Conservation (phyloP, 2,888 invertebrate genomes). For the Chloroclysta siterata region DNA sequence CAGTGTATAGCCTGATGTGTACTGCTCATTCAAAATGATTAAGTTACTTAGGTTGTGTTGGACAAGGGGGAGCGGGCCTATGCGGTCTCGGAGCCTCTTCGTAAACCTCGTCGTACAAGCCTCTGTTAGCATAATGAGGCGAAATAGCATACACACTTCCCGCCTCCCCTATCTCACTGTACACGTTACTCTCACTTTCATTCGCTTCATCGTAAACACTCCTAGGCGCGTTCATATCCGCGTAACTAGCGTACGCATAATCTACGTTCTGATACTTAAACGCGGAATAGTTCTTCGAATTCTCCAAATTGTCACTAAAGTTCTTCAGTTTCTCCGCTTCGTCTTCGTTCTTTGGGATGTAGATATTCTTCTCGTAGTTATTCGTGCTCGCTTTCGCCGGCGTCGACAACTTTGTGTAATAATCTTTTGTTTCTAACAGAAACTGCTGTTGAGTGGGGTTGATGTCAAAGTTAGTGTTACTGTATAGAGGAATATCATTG, state of each 20-base stretch:
- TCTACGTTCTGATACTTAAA: constrained; percentile 74
- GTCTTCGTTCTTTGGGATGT: constrained; percentile 71
- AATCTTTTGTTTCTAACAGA: constrained; percentile 74
- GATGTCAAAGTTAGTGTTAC: constrained; percentile 68
- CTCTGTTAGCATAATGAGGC: constrained; percentile 56
- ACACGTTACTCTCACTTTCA: constrained; percentile 70
- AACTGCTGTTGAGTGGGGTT: constrained; percentile 69
- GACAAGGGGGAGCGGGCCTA: constrained; percentile 86
- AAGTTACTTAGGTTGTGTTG: constrained; percentile 43
- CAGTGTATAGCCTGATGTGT: too few species aligned
- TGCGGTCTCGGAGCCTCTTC: constrained; percentile 81
- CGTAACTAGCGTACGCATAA: constrained; percentile 55
- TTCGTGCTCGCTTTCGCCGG: constrained; percentile 54
- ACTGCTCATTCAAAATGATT: neutral
- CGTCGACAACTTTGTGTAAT: constrained; percentile 74
- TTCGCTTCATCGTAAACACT: constrained; percentile 72
- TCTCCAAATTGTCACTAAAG: constrained; percentile 71
- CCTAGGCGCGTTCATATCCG: constrained; percentile 50
- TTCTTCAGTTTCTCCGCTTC: constrained; percentile 69
- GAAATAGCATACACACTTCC: constrained; percentile 45
- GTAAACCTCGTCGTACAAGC: constrained; percentile 76
- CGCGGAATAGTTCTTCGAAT: constrained; percentile 77
- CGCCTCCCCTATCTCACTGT: constrained; percentile 67
- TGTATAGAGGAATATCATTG: constrained; percentile 69
- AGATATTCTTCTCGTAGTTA: constrained; percentile 78